Evolutionary conservation across 2,113 vertebrate genomes (phyloP).

Genomic region (Bubalus kerabau): DNA sequence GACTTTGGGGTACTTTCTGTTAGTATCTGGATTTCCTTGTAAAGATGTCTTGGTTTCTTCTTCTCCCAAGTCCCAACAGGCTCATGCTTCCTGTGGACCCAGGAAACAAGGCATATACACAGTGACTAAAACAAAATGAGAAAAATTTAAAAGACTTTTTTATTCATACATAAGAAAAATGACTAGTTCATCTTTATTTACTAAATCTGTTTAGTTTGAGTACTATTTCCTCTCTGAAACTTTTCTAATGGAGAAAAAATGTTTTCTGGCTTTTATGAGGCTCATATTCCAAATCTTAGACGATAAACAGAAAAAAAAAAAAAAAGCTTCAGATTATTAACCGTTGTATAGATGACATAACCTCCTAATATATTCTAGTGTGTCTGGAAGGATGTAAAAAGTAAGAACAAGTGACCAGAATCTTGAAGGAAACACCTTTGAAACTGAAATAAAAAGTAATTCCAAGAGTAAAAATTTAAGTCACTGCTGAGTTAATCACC

Average conservation of each 20-base stretch:
- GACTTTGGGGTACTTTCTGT: neutral
- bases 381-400: neutral
- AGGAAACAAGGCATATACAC: neutral
- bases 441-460: neutral
- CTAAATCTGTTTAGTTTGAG: neutral
- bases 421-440: neutral
- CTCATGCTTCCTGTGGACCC: conserved; percentile 44
- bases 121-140: conserved; percentile 10
- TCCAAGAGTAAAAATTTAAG: neutral
- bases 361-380: neutral
- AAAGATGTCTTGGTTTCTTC: conserved; percentile 12
- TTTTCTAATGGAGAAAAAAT: neutral
- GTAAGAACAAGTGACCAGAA: neutral
- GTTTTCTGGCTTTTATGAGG: neutral
- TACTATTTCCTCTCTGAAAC: neutral
- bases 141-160: conserved; percentile 45
- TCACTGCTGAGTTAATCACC: neutral
- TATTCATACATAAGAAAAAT: conserved; percentile 15
- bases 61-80: neutral
- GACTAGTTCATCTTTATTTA: neutral
- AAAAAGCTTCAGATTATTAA: neutral
- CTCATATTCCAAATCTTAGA: neutral
- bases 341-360: neutral
- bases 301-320: neutral
- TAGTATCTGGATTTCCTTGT: conserved; percentile 49